phyloP scores from a whole-genome alignment of 2,888 invertebrate species.

The Mesorhabditis sp. region DNA sequence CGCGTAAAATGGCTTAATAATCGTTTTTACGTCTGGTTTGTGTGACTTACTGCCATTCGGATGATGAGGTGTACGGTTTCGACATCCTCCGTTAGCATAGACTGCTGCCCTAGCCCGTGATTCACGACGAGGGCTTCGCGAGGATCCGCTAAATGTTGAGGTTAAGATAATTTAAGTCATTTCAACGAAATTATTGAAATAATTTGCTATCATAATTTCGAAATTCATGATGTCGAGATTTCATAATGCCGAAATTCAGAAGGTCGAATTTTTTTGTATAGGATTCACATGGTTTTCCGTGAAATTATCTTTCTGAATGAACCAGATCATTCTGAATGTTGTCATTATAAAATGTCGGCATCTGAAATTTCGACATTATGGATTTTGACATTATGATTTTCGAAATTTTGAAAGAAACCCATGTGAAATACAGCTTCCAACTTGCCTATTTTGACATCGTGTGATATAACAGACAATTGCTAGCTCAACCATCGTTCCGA shows the following conservation, averaged over 20 bases:
- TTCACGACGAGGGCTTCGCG: background rate
- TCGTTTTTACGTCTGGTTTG: too few relatives aligned
- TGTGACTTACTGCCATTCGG: background rate
- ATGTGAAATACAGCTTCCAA: too few relatives aligned
- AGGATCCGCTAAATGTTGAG: background rate
- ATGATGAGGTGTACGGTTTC: slow-evolving; percentile 1
- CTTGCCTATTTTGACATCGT: slow-evolving; percentile 43
- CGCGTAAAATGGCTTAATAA: too few relatives aligned
- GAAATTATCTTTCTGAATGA: too few relatives aligned
- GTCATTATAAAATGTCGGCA: background rate
- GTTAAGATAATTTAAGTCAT: too few relatives aligned
- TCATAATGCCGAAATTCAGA: too few relatives aligned
- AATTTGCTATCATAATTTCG: too few relatives aligned
- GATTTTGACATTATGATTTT: background rate
- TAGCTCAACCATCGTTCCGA: slow-evolving; percentile 57
- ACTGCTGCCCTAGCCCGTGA: background rate
- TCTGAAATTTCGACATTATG: background rate
- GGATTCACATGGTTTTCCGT: too few relatives aligned
- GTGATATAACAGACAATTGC: slow-evolving; percentile 58
- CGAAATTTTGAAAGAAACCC: background rate
- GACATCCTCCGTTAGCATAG: background rate
- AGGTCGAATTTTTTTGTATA: too few relatives aligned
- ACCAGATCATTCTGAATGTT: too few relatives aligned
- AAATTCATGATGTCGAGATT: too few relatives aligned
- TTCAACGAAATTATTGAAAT: too few relatives aligned